Conservation (phyloP, 1,140 invertebrate genomes). For the Drosophila nasuta region DNA sequence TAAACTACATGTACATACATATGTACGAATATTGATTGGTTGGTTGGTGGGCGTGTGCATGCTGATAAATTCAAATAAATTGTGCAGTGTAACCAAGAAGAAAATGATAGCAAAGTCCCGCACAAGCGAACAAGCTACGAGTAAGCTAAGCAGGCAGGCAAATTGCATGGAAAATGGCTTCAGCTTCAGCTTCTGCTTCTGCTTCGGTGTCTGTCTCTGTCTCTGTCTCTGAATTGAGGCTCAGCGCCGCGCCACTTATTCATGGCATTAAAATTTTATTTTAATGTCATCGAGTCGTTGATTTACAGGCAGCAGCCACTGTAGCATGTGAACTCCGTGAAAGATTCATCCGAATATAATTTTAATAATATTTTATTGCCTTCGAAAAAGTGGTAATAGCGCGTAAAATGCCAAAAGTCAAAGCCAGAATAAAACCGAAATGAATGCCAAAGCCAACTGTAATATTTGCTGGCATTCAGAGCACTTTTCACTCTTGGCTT, state of each 20-base stretch:
- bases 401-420: conserved; percentile 62
- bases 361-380: conserved; percentile 84
- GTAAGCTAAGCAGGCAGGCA: conserved; percentile 34
- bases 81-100: conserved; percentile 81
- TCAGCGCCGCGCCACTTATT: conserved; percentile 29
- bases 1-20: too few species aligned
- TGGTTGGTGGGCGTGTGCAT: conserved; percentile 35
- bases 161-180: conserved; percentile 49
- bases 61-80: conserved; percentile 81
- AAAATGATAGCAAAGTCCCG: conserved; percentile 62
- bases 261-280: conserved; percentile 84
- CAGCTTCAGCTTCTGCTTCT: not conserved
- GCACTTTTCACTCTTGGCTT: too few species aligned
- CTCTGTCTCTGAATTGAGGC: conserved; percentile 34
- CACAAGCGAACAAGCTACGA: not conserved
- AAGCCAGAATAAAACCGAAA: conserved; percentile 1
- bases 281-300: conserved; percentile 84
- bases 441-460: not conserved
- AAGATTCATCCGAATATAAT: conserved; percentile 61
- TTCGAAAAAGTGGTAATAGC: conserved; percentile 73
- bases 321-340: conserved; percentile 6
- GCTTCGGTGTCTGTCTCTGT: not conserved
- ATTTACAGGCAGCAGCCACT: conserved; percentile 71
- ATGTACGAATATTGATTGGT: too few species aligned
- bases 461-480: not conserved